Evolutionary conservation across 2,888 invertebrate species (phyloP).

Genomic region (Melanophora roralis): DNA sequence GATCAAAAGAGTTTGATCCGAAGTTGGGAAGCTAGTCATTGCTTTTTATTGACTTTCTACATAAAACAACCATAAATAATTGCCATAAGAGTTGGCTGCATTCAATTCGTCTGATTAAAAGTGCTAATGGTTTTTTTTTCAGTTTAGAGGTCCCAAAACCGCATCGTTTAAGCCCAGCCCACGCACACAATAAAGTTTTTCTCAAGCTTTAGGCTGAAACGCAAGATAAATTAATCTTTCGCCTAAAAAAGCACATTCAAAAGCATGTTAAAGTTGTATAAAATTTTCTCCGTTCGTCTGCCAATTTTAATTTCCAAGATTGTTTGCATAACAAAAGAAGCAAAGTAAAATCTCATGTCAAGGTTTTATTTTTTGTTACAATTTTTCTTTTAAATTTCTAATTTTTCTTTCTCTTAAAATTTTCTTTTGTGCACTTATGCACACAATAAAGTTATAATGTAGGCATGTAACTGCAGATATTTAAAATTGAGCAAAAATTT

Average conservation of each 20-base stretch:
- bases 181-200: too few relatives aligned
- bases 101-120: too few relatives aligned
- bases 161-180: too few relatives aligned
- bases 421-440: background rate
- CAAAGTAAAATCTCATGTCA: conserved; percentile 34
- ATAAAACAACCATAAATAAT: too few relatives aligned
- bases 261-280: background rate
- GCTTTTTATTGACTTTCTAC: background rate
- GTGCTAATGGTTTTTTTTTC: too few relatives aligned
- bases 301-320: conserved; percentile 35
- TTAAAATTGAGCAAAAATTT: too few relatives aligned
- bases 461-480: too few relatives aligned
- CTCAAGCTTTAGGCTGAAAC: too few relatives aligned
- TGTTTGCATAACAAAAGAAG: conserved; percentile 24
- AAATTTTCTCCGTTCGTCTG: background rate
- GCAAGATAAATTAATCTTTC: background rate
- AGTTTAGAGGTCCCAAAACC: too few relatives aligned
- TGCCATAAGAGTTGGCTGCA: too few relatives aligned
- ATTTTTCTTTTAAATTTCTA: background rate
- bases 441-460: conserved; percentile 22
- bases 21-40: too few relatives aligned
- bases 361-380: conserved; percentile 20
- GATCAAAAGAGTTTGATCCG: too few relatives aligned
- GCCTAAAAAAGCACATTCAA: background rate
- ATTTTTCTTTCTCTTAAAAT: background rate